Base-by-base conservation (phyloP, 2,113 vertebrate genomes). In the Leptosomus discolor region DNA sequence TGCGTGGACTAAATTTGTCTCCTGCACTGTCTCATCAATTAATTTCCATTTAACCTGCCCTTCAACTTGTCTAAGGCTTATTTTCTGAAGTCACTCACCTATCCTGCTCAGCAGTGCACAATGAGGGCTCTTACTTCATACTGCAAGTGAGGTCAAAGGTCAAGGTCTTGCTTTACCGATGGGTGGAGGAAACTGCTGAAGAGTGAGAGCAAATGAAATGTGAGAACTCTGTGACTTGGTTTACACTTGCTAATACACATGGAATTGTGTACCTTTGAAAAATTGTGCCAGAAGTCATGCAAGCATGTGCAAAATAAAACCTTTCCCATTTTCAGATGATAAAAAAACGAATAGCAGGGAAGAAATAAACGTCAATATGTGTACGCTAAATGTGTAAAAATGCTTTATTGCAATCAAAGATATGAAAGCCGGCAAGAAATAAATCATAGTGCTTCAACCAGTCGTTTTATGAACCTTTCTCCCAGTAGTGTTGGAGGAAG, bases 31-130 rank as follows among this genome's bases (percentile, higher is more conserved):
- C 92, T 94, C 71, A 54, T 92, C 81, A 84, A 36, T 60, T 93
- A 97, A 94, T 70, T 92, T 94, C 77, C 71, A 26, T 71, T 96
- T 95, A 95, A 92, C 88, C 93, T 96, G 92, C 61, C 95, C 85
- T 96, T 96, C 95, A 97, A 85, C 95, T 92, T 76, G 39, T 21
- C 64, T 91, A 88, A 94, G 43, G 50, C 93, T 84, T 97, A 91
- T 93, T 94, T 94, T 79, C 74, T 85, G 61, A 89, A 90, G 90
- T 63, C 22, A 0, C 36, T 53, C 12, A 16, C 84, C 85, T 50
- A 29, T 65, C 37, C 88, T 90, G 75, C 56, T 95, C 85, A 65
- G 79, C 57, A 63, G 53, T 26, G n/a, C 70, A 32, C 51, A 29
- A 13, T n/a, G 73, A 69, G 57, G 76, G 77, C 77, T 88, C 61